phyloP scores from a whole-genome alignment of 2,888 invertebrate genomes.

The Leuctra nigra region DNA sequence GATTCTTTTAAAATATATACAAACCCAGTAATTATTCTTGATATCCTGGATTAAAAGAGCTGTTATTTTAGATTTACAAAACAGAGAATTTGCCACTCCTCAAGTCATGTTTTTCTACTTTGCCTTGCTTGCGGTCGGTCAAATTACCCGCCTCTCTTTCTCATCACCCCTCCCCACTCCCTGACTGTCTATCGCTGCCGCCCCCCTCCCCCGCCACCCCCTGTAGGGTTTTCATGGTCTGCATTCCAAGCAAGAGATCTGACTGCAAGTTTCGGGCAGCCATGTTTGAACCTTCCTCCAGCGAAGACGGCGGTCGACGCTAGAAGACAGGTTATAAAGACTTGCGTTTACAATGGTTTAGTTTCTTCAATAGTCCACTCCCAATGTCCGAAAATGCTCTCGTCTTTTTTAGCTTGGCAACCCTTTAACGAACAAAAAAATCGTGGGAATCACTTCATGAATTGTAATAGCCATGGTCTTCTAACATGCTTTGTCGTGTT shows the following conservation, averaged over 20 bases:
- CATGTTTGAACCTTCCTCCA: background rate
- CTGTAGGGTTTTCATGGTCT: no score
- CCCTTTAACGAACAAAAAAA: background rate
- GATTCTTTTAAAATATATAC: no score
- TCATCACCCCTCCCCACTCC: conserved; percentile 2
- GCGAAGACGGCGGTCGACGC: background rate
- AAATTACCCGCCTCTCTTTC: background rate
- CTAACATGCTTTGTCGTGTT: conserved; percentile 5
- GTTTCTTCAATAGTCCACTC: background rate
- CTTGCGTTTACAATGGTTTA: background rate
- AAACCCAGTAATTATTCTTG: no score
- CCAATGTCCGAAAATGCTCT: no score
- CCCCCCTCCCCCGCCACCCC: background rate
- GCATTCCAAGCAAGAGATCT: conserved; percentile 12
- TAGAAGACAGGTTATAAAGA: conserved; percentile 4
- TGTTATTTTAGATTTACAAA: background rate
- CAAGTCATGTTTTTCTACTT: background rate
- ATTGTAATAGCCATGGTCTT: background rate
- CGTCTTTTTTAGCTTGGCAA: background rate
- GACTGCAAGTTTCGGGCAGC: conserved; percentile 9
- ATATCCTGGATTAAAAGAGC: background rate
- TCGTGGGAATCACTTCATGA: background rate
- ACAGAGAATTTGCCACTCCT: conserved; percentile 4
- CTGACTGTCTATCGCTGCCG: background rate
- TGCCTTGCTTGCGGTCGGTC: conserved; percentile 2